Evolutionary conservation across 2,888 invertebrate species (phyloP), one percentile per base, ranked within the genome.

Genomic region (Liopterus haemorrhoidalis): DNA sequence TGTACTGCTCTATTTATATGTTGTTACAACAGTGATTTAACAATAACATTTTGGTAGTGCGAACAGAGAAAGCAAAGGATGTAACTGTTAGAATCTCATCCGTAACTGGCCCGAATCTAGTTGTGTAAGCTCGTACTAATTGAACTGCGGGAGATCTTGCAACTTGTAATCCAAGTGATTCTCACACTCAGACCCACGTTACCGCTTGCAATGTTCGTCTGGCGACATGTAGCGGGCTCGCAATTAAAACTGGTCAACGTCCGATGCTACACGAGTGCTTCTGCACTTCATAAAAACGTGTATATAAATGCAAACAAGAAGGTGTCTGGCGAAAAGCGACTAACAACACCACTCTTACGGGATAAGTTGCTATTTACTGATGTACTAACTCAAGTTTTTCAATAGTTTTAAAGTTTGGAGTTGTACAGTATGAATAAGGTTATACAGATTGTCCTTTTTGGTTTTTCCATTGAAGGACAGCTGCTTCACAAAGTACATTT

Each of bases 401-500:
- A 31, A 12, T 37, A 44, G 43, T 44, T 44, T 43, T 37, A 44
- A 44, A 44, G 22, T 44, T 44, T 28, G 16, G 22, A 16, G 3
- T n/a, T 25, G 22, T 22, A 11, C 24, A 21, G 36, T 20, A 6
- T 11, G 19, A 20, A 14, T 15, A 8, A 14, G 2, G 25, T 5
- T 25, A 37, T 41, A 31, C 37, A 37, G 31, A 37, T 38, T 24
- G 43, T 44, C 43, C 31, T 44, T 30, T 44, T 37, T 31, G 30
- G 28, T 28, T 18, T 18, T 33, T 33, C 15, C 11, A 24, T 44
- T 16, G 32, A 32, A 14, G 18, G 45, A 38, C 42, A 39, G 30
- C 47, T 41, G 40, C 41, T 37, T 27, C 41, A 32, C 41, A 47
- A 47, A 48, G 47, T 48, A 48, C 47, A 48, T 48, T 48, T 48